Base-by-base conservation (phyloP, 2,888 invertebrate genomes). In the Tenthredo amoena region DNA sequence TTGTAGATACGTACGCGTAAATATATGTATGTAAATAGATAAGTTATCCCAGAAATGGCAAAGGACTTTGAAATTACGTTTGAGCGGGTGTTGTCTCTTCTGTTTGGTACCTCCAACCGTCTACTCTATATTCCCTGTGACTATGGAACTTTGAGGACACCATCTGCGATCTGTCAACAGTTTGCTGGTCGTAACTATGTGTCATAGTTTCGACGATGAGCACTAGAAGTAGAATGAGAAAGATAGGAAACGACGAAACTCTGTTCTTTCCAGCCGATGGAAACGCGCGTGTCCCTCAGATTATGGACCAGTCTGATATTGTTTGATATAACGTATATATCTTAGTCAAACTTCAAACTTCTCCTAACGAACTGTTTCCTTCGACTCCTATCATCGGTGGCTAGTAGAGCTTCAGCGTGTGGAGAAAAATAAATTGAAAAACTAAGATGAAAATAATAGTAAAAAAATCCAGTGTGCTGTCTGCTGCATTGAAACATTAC, bases 91-190 rank as follows among this genome's bases (percentile, higher is more conserved):
- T 77, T 50, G 55, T 18, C 77, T 55, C 18, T 18, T 21, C n/a
- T 77, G 31, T 50, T 47, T 50, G 50, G 34, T 50, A 55, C 77
- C 18, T 34, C 47, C 15, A 34, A 31, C 40, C 43, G 10, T 74
- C 43, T 26, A 26, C 43, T 74, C 40, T 34, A n/a, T 47, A 77
- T 77, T 77, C 77, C n/a, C 77, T 77, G 50, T 50, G 55, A 50
- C n/a, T 55, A 18, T 12, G 50, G 47, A 77, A 55, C 50, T 77
- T 34, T 55, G 77, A 55, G 50, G 55, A 77, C 50, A 55, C 77
- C 77, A 77, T 50, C 77, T 77, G 50, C 21, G 31, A 77, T 77
- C 77, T 77, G 77, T 77, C 77, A 77, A 77, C 77, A 77, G 77
- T 77, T 77, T 55, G 34, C n/a, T 77, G 26, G 47, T 2, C 26